Percentiles rank a stretch among this genome's conserved stretches.
These are phyloP conservation scores for Sinodicranocentrus sp. DNA, from an alignment of 2,888 invertebrate species.

Conservation along the genomic window DNA sequence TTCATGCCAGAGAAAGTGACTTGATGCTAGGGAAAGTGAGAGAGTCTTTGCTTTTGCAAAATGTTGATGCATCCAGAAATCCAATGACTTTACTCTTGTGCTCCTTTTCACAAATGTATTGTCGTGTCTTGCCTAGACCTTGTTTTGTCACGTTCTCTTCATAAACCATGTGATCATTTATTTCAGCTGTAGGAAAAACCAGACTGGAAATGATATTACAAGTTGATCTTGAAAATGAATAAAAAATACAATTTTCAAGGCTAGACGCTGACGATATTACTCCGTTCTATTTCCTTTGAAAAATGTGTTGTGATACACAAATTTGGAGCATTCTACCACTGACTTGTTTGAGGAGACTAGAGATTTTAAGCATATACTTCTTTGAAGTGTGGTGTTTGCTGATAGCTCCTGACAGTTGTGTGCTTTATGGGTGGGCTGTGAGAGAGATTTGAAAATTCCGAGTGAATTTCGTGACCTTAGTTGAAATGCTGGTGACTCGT, in stretches of 20 bases:
- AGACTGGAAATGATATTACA: no score
- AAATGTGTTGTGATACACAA: no score
- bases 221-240: no score
- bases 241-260: no score
- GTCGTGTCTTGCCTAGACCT: slow-evolving; percentile 12
- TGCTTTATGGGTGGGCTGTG: background rate
- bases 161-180: slow-evolving; percentile 75
- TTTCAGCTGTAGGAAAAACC: no score
- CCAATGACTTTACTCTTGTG: background rate
- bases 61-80: slow-evolving; percentile 14
- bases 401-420: background rate
- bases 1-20: slow-evolving; percentile 66
- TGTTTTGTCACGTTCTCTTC: slow-evolving; percentile 75
- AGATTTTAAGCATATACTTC: no score
- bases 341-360: no score
- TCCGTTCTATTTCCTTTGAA: no score
- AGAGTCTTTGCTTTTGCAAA: slow-evolving; percentile 24
- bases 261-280: no score
- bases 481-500: slow-evolving; percentile 8
- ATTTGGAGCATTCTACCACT: no score
- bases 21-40: slow-evolving; percentile 50
- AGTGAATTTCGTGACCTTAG: slow-evolving; percentile 30
- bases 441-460: slow-evolving; percentile 15
- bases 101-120: background rate
- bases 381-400: background rate